phyloP scores from a whole-genome alignment of 2,113 vertebrate species.

The Aspidoscelis tigris region DNA sequence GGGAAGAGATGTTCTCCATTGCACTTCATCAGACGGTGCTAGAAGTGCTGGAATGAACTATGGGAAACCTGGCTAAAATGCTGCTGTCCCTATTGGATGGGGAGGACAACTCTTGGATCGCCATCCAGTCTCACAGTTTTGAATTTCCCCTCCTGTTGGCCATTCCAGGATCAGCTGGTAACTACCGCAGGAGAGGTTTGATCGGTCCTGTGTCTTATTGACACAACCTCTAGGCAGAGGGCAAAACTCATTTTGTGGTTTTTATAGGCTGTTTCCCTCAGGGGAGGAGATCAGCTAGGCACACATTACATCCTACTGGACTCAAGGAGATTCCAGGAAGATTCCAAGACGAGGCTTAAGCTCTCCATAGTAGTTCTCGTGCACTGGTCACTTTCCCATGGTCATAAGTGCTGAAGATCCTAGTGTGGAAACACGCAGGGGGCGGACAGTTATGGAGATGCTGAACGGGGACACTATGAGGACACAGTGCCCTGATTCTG shows the following conservation, averaged over 20 bases:
- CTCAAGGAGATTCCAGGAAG: background rate
- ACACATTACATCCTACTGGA: background rate
- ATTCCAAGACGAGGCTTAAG: background rate
- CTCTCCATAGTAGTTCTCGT: background rate
- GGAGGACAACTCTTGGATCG: background rate
- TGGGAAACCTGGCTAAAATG: background rate
- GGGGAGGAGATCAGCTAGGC: background rate
- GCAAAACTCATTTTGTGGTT: background rate
- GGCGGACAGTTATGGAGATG: background rate
- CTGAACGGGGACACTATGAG: background rate
- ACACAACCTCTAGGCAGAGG: background rate
- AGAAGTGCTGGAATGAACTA: constrained; percentile 41
- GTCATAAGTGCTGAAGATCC: background rate
- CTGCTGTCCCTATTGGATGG: background rate
- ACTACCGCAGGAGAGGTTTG: background rate
- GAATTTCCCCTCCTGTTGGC: background rate
- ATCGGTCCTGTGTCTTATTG: background rate
- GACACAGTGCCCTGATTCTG: background rate
- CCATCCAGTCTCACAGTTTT: background rate
- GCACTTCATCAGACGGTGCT: constrained; percentile 74
- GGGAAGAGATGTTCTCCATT: constrained; percentile 89
- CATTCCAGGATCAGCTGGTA: background rate
- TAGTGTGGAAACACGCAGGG: background rate
- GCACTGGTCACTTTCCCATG: constrained; percentile 32
- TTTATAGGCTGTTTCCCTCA: background rate